Base-by-base conservation (phyloP, 2,888 invertebrate genomes). In the Galeopsomyia nigrocyanea region DNA sequence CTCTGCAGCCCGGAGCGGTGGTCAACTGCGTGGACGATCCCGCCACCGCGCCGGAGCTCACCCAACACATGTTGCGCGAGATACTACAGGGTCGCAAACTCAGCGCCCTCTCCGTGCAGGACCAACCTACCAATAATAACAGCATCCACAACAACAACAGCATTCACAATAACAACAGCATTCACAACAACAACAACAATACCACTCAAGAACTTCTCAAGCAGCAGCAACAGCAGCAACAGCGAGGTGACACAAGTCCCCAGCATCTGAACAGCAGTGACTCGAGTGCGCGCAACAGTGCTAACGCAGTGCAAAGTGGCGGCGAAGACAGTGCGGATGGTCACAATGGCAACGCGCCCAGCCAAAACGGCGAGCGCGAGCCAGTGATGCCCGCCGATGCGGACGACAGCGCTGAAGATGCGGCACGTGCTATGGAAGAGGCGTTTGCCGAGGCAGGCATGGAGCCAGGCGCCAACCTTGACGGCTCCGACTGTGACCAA, bases 81-180 rank as follows among this genome's bases (percentile, higher is more conserved):
- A 96, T 97, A 82, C 90, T 97, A 74, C 96, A 96, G 86, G 95
- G 93, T 79, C 93, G 94, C 82, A 95, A 95, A 86, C 94, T 95
- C 88, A 92, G 94, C 77, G 90, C 95, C 82, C 89, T 94, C 77
- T 89, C 94, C 62, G 92, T 91, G 80, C 91, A 92, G 82, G 92
- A 92, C 82, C 87, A 92, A 78, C 89, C 91, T 80, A 86, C 84
- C 74, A 86, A 85, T 76, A 86, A 86, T 77, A 86, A 83, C 77
- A 86, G 80, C 79, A 87, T 87, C 75, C 87, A 84, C 78, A 88
- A 87, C 79, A 89, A 88, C 78, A 90, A 89, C 80, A 88, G 89
- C 75, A 87, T 79, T 82, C 87, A 78, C 83, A 88, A 81, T 80
- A 87, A 80, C 77, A 84, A 88, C 88, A 79, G 88, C 89, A 82